Conservation (phyloP, 1,140 invertebrate species). For the Harlomillsia oculata region DNA sequence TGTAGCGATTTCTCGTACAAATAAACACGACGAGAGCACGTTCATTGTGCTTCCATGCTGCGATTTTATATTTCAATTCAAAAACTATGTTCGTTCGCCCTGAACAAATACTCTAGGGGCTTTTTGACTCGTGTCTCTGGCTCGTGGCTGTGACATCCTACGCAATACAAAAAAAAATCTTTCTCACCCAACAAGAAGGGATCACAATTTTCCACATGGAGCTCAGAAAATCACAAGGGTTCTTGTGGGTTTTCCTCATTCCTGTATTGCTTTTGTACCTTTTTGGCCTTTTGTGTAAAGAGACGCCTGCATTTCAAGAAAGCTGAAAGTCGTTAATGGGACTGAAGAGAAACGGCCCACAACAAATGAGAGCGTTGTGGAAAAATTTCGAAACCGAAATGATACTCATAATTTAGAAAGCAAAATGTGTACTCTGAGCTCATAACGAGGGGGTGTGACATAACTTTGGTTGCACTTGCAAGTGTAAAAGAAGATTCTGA, state of each 20-base stretch:
- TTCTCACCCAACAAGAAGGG: not conserved
- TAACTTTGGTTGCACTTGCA: not conserved
- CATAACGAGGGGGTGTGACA: not conserved
- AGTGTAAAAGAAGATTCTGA: no score
- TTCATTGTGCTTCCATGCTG: not conserved
- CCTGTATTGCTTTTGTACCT: not conserved
- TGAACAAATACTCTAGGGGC: constrained; percentile 3
- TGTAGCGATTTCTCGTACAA: not conserved
- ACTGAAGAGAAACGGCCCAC: no score
- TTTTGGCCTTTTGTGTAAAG: not conserved
- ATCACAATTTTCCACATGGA: constrained; percentile 13
- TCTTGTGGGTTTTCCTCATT: constrained; percentile 1
- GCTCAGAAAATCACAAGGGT: constrained; percentile 3
- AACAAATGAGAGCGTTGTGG: no score
- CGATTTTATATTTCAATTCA: not conserved
- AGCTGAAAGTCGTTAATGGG: no score
- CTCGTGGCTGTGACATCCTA: not conserved
- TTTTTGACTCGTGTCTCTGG: not conserved
- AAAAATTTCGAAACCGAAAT: constrained; percentile 5
- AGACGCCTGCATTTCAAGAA: not conserved
- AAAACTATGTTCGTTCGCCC: not conserved
- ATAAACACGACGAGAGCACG: not conserved
- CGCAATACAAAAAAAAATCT: not conserved
- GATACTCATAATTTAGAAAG: constrained; percentile 8
- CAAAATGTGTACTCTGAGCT: constrained; percentile 3